Base-by-base conservation (phyloP, 2,888 invertebrate species). In the Meloe dianella region DNA sequence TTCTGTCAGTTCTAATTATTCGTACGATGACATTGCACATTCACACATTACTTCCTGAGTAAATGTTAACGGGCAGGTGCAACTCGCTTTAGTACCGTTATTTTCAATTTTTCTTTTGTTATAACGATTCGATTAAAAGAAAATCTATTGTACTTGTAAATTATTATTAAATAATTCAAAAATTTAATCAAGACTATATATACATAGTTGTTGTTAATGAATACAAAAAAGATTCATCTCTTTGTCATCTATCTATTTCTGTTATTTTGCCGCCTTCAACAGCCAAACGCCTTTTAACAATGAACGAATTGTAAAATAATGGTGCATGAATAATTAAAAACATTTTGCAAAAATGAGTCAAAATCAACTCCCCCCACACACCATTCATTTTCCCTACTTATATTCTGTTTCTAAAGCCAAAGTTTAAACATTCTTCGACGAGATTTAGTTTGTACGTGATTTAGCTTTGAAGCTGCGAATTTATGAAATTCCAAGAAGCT, bases 281-380 rank as follows among this genome's bases (percentile, higher is more conserved):
- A n/a, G 14, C 4, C 0, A 32, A n/a, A 41, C 47, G 47, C 14
- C 14, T 35, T 35, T 35, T 7, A 14, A 14, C 35, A 35, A 35
- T 9, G 73, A 69, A 74, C 74, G 72, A 73, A 73, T 73, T 73
- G 73, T 74, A 75, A 76, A 76, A 72, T 74, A 73, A 75, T 75
- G 75, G 69, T 64, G 72, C 72, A 71, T 74, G 71, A 73, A 74
- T 75, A 74, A 74, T 75, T 72, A 74, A 74, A 74, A 75, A 66
- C 68, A 66, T 71, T 72, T 64, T 66, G 60, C 51, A 30, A 47
- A n/a, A 60, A 58, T 61, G 68, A 69, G 67, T 66, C 67, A 69
- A 71, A 71, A 56, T 17, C 57, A 51, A 2, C 41, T n/a, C 41
- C 2, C 12, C 14, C 35, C 1, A 2, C 4, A 14, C 35, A 3